Percentiles rank a stretch among this genome's conserved stretches.
Conservation (phyloP, 1,140 invertebrate genomes). For the Drosophila miranda region DNA sequence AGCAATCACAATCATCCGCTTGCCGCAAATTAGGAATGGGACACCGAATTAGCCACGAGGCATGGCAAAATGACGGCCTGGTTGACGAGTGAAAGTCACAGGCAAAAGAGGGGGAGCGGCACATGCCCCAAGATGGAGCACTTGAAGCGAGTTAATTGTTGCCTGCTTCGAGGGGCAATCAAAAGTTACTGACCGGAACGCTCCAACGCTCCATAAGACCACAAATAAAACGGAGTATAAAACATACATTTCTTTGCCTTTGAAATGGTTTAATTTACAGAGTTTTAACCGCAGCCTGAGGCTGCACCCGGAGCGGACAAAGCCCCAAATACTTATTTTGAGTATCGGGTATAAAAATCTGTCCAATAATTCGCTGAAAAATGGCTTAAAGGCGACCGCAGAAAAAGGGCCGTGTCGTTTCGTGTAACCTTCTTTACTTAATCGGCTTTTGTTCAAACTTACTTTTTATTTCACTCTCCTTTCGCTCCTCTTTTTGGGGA, state of each 20-base stretch:
- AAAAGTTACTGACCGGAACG: slow-evolving; percentile 49
- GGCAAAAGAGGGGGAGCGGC: too few species aligned
- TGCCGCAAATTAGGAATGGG: slow-evolving; percentile 30
- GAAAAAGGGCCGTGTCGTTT: slow-evolving; percentile 1
- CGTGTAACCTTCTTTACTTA: slow-evolving; percentile 24
- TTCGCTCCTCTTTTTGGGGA: slow-evolving; percentile 1
- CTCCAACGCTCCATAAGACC: slow-evolving; percentile 28
- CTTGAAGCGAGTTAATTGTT: slow-evolving; percentile 43
- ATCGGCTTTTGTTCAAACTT: slow-evolving; percentile 26
- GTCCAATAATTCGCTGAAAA: slow-evolving; percentile 14
- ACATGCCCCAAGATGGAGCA: too few species aligned
- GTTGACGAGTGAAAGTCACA: slow-evolving; percentile 8
- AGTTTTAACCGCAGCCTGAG: slow-evolving; percentile 16
- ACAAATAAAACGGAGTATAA: slow-evolving; percentile 14
- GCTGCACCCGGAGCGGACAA: not conserved
- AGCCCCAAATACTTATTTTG: too few species aligned
- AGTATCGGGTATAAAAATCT: too few species aligned
- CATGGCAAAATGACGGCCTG: not conserved
- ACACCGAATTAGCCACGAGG: not conserved
- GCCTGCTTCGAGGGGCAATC: slow-evolving; percentile 37
- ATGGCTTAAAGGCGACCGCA: slow-evolving; percentile 1
- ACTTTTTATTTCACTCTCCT: slow-evolving; percentile 1
- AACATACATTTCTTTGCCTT: slow-evolving; percentile 1
- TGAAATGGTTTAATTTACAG: not conserved
- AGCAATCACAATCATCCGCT: slow-evolving; percentile 44